phyloP scores from a whole-genome alignment of 2,797 vertebrate species.

The Craterocephalus amniculus region DNA sequence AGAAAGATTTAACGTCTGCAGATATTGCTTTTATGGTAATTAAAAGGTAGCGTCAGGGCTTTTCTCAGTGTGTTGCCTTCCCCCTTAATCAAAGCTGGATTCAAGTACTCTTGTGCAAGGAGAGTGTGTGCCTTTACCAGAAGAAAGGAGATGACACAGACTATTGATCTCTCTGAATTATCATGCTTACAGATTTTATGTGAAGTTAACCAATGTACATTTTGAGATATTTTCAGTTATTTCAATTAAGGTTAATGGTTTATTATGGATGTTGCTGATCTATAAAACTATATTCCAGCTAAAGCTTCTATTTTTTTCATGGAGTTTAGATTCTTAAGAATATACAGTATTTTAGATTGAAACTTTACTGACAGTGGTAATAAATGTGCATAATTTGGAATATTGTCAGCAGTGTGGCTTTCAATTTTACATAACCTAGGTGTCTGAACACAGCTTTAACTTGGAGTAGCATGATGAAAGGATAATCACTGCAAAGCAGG shows the following conservation, averaged over 20 bases:
- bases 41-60: slow-evolving; percentile 15
- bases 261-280: neutral
- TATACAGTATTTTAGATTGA: no score
- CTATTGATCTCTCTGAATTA: neutral
- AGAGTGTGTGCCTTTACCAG: no score
- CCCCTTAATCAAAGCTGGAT: neutral
- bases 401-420: no score
- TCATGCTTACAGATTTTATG: neutral
- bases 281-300: neutral
- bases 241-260: neutral
- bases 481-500: neutral
- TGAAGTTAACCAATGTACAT: neutral
- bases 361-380: no score
- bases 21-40: slow-evolving; percentile 27
- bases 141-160: neutral
- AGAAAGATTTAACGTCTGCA: slow-evolving; percentile 18
- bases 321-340: no score
- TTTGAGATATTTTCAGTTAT: neutral
- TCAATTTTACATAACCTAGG: no score
- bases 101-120: neutral
- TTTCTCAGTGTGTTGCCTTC: slow-evolving; percentile 4
- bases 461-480: no score
- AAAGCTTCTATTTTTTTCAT: neutral
- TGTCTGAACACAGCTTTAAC: no score
- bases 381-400: no score